Evolutionary conservation across 2,113 vertebrate species (phyloP), one percentile per base, ranked within the genome.

Genomic region (Engraulis encrasicolus): DNA sequence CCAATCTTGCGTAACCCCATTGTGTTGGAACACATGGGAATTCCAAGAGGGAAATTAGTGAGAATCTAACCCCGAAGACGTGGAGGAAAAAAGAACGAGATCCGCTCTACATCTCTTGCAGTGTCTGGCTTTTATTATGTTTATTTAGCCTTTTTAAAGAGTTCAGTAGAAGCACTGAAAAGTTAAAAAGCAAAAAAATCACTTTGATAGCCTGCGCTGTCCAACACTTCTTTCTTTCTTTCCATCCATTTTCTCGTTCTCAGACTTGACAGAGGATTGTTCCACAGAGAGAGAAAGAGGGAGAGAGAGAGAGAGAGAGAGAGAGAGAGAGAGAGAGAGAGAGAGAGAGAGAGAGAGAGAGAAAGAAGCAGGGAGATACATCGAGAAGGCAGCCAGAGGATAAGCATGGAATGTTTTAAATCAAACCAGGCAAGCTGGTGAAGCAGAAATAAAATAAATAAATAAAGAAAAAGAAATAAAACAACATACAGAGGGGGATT

Each of bases 351-450:
- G n/a, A n/a, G n/a, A n/a, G n/a, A n/a, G n/a, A n/a, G n/a, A 66
- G 58, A 66, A 74, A 74, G 66, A 74, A 74, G 27, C 66, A 74
- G 66, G 66, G 66, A 74, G 27, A 74, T 31, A 71, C 66, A 74
- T 9, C 14, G 66, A 5, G 66, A 74, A 74, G 27, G 23, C 66
- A 74, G 66, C 66, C 66, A 74, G 27, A 74, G 66, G 66, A 74
- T 31, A 74, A 31, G 31, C 27, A 27, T 27, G 66, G 66, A 27
- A 74, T 74, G 66, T 74, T 34, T 74, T 74, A 74, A 74, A 74
- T 74, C 66, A 74, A 74, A 74, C 66, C 66, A 74, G 66, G 31
- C 23, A 74, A 74, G 23, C 31, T 15, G 31, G 66, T 31, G 66
- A 74, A 74, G 27, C 23, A 74, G 61, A 71, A 4, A 74, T 1